Evolutionary conservation across 2,113 vertebrate genomes (phyloP), one percentile per base, ranked within the genome.

Genomic region (Otis tarda): DNA sequence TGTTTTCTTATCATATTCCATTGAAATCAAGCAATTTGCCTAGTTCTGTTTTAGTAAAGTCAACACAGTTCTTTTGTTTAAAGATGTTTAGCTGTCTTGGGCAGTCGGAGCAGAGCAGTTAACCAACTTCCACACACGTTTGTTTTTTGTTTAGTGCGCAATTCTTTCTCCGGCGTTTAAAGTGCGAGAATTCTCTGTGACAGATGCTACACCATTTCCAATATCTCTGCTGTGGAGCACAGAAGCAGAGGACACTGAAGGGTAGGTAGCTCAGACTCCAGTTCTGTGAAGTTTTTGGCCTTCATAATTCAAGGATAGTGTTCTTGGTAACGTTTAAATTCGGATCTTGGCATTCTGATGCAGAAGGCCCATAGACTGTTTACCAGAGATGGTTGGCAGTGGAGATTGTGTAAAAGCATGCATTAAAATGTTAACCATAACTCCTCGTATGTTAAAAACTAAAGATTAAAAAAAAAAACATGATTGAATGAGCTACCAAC

Each of bases 111-210:
- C 61, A 61, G n/a, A 91, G 28, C 22, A 57, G 15, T 67, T 83
- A 83, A 63, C 35, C 2, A 53, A 55, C 41, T 52, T 43, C n/a
- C n/a, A n/a, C n/a, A n/a, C 5, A 39, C 73, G 4, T 63, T 37
- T 89, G 28, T 83, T 55, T 60, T 77, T 83, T 82, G 10, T 94
- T 12, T 81, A 98, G 98, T 98, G 98, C 95, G 98, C 98, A 61
- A 98, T 98, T 87, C 97, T 99, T 91, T 98, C 98, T 56, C 98
- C 98, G 53, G 98, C 98, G 64, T 98, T 98, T 96, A 98, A 98
- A 98, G 98, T 98, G 67, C 90, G 98, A 95, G 98, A 98, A 47
- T 98, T 99, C 87, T 98, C 98, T 15, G 97, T 98, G 91, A 98
- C 98, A 57, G 98, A 98, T 97, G 97, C 98, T 45, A 97, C 98